Evolutionary conservation across 2,113 vertebrate genomes (phyloP), one percentile per base, ranked within the genome.

Genomic region (Myxocyprinus asiaticus): DNA sequence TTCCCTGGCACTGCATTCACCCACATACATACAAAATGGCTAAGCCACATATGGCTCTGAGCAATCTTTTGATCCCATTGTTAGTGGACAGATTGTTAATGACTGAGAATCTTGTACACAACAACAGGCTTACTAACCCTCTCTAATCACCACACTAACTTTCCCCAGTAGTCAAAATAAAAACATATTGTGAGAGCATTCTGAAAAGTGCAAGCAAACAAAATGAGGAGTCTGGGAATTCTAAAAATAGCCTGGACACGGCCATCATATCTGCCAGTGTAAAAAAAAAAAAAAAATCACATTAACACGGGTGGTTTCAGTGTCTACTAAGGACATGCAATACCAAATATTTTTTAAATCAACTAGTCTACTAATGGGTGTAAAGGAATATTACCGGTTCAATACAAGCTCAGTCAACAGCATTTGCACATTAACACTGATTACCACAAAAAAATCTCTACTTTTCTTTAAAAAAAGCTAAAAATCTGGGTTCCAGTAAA

Each of bases 91-190:
- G 14, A 64, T 51, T 62, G 65, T 71, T 71, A 70, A 83, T 76
- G 59, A 65, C 17, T 22, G 55, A 15, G 76, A 70, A 65, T 81
- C 80, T 59, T 75, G 76, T 33, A 71, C 51, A 65, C 66, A 65
- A 58, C 66, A 76, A 42, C 68, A 71, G 67, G 62, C 70, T 61
- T 45, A 44, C 53, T 72, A 76, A 47, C 77, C 22, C 43, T 53
- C 50, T 66, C 82, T 76, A 71, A 81, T 81, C 69, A 65, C 22
- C 67, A 67, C n/a, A 42, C 33, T 50, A 45, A 80, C 59, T 50
- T 55, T 62, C 73, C 63, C 61, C 67, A 65, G 68, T 15, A 66
- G 59, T 67, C 61, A 48, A 69, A 70, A 75, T 71, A 68, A 72
- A 11, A 12, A 14, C 55, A 51, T 64, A 48, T 9, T 59, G 42